A percentile compares a stretch with the other conserved stretches of the same genome.
Conservation (phyloP, 2,797 vertebrate species). For the Gymnodraco acuticeps region DNA sequence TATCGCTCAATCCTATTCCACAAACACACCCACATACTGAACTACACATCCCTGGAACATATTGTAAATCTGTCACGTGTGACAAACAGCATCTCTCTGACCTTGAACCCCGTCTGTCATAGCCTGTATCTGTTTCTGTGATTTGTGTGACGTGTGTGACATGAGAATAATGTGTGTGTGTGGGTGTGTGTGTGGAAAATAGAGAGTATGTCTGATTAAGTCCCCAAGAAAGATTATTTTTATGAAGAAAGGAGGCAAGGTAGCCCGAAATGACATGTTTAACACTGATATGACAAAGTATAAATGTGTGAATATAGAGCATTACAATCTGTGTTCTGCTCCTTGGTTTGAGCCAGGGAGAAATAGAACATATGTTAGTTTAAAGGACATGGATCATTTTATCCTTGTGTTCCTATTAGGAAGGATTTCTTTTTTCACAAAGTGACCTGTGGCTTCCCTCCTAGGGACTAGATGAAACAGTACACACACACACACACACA, state of each 20-base stretch:
- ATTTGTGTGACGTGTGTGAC: conserved; percentile 48
- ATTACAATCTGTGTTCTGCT: conserved; percentile 40
- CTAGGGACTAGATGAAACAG: no score
- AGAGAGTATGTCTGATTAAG: conserved; percentile 58
- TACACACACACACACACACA: conserved; percentile 14
- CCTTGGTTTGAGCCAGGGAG: not conserved
- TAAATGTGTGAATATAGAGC: conserved; percentile 49
- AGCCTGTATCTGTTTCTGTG: conserved; percentile 45
- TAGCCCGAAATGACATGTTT: conserved; percentile 48
- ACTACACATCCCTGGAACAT: conserved; percentile 59
- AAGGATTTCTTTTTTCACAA: conserved; percentile 44
- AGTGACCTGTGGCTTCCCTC: conserved; percentile 49
- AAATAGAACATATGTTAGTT: conserved; percentile 18
- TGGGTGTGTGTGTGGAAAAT: not conserved
- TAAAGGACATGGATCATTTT: conserved; percentile 6
- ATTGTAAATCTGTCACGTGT: conserved; percentile 71
- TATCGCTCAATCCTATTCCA: conserved; percentile 37
- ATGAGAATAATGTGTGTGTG: conserved; percentile 6
- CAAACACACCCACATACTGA: conserved; percentile 55
- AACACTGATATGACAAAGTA: conserved; percentile 62
- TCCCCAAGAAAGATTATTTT: conserved; percentile 52
- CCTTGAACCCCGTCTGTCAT: conserved; percentile 72
- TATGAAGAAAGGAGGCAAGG: conserved; percentile 68
- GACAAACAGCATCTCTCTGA: conserved; percentile 64
- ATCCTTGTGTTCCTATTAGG: conserved; percentile 43